These are phyloP conservation scores for Lasioglossum calceatum DNA, from an alignment of 2,888 invertebrate genomes.

Conservation along the genomic window DNA sequence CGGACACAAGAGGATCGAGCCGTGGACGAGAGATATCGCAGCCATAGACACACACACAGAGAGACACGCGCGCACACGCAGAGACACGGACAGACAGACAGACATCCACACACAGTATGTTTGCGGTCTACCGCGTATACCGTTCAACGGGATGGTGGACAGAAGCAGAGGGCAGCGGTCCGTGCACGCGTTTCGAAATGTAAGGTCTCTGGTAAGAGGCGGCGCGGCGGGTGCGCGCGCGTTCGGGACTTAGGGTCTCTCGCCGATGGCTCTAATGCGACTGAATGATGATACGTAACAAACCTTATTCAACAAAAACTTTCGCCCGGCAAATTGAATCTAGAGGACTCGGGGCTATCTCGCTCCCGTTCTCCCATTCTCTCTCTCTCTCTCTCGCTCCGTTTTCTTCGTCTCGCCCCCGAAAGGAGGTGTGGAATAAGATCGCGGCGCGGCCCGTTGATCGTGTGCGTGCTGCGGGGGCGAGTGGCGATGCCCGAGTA, in stretches of 20 bases:
- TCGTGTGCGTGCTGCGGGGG: slow-evolving; percentile 58
- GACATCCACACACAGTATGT: slow-evolving; percentile 31
- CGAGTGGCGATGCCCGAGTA: slow-evolving; percentile 43
- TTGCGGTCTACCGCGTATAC: slow-evolving; percentile 49
- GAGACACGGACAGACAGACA: background rate
- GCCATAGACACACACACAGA: background rate
- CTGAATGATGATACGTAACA: slow-evolving; percentile 76
- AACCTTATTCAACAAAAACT: slow-evolving; percentile 77
- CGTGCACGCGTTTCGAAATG: slow-evolving; percentile 9
- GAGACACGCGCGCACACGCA: background rate
- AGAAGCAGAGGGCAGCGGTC: background rate
- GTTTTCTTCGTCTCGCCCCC: slow-evolving; percentile 23
- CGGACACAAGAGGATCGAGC: slow-evolving; percentile 30
- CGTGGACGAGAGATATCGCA: slow-evolving; percentile 28
- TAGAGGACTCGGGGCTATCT: slow-evolving; percentile 51
- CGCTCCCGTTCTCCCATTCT: background rate
- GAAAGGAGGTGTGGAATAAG: slow-evolving; percentile 71
- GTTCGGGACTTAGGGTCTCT: background rate
- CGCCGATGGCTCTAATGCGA: slow-evolving; percentile 69
- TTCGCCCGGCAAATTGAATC: slow-evolving; percentile 79
- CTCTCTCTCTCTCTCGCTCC: background rate
- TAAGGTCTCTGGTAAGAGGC: slow-evolving; percentile 25
- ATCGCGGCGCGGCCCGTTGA: slow-evolving; percentile 60
- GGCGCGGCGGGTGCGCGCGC: background rate
- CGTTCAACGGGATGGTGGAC: slow-evolving; percentile 9